Base-by-base conservation (phyloP, 2,797 vertebrate genomes). In the Bufotes viridis region DNA sequence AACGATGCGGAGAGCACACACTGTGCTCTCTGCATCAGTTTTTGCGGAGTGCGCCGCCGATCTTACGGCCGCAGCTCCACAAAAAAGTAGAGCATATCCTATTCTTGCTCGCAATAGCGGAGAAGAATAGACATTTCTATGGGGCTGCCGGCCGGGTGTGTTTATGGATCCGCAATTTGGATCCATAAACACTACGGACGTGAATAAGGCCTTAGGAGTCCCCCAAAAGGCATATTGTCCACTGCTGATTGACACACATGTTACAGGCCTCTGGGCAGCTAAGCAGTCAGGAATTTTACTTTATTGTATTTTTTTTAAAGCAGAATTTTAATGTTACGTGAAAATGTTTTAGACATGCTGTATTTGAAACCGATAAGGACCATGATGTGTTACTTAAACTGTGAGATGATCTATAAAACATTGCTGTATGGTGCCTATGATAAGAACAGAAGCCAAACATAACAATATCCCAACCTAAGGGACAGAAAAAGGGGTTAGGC, bases 221-320 rank as follows among this genome's bases (percentile, higher is more conserved):
- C 49, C 11, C 18, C 7, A 49, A 20, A 63, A n/a, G 49, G 12
- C 58, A 42, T 51, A 49, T 81, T 65, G 42, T 49, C 60, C 42
- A 81, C 80, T 65, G 24, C 80, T 65, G 42, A 42, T 42, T 60
- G 58, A 61, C 18, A 81, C 11, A 1, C 11, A 42, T 42, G 29
- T 81, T 49, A 81, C 60, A 49, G 49, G 61, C 58, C 79, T 81
- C 60, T 51, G 17, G 75, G 84, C 84, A 86, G 84, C 84, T 86
- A 86, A 67, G 26, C 17, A 55, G 75, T 78, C 75, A 69, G 60
- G 75, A 86, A 55, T 67, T 61, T 42, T 67, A 6, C 61, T 80
- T 60, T 42, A 26, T 29, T 22, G 4, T n/a, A 22, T 2, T 18
- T 81, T 81, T 61, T 81, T 42, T n/a, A 63, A 63, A 61, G 22